A percentile compares a stretch with the other conserved stretches of the same genome.
phyloP scores from a whole-genome alignment of 2,113 vertebrate genomes.

The Prunella himalayana region DNA sequence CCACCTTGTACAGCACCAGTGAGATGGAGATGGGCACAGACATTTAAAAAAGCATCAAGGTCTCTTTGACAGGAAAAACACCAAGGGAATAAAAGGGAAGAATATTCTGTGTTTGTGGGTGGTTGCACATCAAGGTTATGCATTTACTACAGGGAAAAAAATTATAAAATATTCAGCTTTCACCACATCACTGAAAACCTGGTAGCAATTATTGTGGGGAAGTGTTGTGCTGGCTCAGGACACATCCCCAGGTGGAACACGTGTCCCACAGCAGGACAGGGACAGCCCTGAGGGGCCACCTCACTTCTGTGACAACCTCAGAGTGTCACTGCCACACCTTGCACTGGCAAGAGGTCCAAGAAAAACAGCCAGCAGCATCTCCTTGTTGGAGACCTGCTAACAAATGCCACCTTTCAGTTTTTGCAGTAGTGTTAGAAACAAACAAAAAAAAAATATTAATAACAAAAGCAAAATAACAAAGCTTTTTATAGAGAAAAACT shows the following conservation, averaged over 20 bases:
- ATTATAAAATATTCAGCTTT: background rate
- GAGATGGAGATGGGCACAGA: background rate
- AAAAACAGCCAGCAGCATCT: background rate
- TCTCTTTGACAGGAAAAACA: background rate
- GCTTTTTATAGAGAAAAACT: too few relatives aligned
- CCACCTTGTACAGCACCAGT: background rate
- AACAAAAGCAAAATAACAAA: too few relatives aligned
- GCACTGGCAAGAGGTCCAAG: background rate
- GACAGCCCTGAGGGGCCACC: background rate
- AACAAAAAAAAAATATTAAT: too few relatives aligned
- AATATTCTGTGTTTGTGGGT: fast-evolving
- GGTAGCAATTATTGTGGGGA: background rate
- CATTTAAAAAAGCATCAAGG: background rate
- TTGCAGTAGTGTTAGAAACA: too few relatives aligned
- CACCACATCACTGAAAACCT: background rate
- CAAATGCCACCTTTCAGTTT: background rate
- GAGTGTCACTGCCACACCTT: background rate
- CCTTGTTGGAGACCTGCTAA: background rate
- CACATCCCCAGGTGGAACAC: background rate
- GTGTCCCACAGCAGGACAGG: fast-evolving
- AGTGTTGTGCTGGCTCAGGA: background rate
- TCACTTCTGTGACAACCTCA: background rate
- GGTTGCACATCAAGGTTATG: background rate
- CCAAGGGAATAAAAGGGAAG: background rate
- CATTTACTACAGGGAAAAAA: fast-evolving